phyloP scores from a whole-genome alignment of 2,797 vertebrate genomes.

The Channallabes apus region DNA sequence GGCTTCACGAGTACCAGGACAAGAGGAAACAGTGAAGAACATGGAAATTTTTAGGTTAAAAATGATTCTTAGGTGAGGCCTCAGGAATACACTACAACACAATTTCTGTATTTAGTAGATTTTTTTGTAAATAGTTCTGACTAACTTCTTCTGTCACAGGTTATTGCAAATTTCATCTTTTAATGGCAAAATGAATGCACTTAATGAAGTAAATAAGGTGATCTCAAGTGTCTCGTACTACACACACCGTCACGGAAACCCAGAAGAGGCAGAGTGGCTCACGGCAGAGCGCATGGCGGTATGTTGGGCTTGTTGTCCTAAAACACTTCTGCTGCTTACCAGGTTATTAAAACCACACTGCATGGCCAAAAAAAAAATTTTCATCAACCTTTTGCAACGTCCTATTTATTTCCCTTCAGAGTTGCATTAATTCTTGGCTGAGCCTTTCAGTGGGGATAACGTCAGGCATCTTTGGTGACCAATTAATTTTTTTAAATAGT shows the following conservation, averaged over 20 bases:
- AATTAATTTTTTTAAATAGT: no score
- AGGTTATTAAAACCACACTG: not conserved
- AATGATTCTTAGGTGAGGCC: slow-evolving; percentile 99
- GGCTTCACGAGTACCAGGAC: slow-evolving; percentile 97
- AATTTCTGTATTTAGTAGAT: not conserved
- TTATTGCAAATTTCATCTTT: slow-evolving; percentile 99
- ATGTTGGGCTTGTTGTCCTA: slow-evolving; percentile 59
- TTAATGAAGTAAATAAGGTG: slow-evolving; percentile 99
- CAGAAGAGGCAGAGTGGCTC: slow-evolving; percentile 98
- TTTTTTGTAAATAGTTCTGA: not conserved
- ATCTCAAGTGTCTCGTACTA: slow-evolving; percentile 99
- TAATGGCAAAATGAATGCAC: slow-evolving; percentile 99
- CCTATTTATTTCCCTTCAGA: no score
- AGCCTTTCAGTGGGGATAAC: no score
- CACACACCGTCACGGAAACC: slow-evolving; percentile 95
- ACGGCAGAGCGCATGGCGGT: slow-evolving; percentile 99
- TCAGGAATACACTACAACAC: not conserved
- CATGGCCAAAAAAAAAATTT: no score
- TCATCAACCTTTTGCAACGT: no score
- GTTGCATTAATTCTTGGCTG: no score
- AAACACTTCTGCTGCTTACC: not conserved
- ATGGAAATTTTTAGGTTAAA: slow-evolving; percentile 99
- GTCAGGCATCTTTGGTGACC: no score
- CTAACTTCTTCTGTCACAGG: slow-evolving; percentile 66
- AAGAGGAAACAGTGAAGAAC: slow-evolving; percentile 99